Evolutionary conservation across 2,113 vertebrate species (phyloP).

Genomic region (Cryptotis parvus): DNA sequence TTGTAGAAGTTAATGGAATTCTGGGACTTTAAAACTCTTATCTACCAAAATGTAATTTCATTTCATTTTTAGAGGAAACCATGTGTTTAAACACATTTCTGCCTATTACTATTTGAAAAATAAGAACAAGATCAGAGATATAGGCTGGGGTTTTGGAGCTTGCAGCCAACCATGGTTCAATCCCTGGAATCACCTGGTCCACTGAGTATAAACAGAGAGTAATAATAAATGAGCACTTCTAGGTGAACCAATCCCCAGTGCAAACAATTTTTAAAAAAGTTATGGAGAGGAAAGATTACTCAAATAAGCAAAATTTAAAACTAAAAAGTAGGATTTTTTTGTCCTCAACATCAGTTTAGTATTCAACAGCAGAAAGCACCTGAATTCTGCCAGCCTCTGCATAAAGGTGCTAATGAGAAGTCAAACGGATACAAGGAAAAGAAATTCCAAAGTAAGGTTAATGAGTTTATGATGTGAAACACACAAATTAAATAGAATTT

Average conservation of each 20-base stretch:
- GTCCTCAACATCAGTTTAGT: neutral
- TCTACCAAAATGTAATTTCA: conserved; percentile 14
- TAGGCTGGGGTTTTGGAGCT: no score
- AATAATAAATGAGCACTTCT: no score
- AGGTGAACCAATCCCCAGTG: no score
- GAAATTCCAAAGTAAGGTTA: neutral
- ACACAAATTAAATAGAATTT: neutral
- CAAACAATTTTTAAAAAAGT: neutral
- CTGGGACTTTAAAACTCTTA: conserved; percentile 4
- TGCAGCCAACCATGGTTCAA: no score
- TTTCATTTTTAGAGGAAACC: neutral
- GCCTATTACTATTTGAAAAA: conserved; percentile 12
- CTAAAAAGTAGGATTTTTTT: neutral
- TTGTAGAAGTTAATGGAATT: neutral
- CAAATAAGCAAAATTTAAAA: no score
- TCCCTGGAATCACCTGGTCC: no score
- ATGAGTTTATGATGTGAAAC: neutral
- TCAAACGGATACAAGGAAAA: conserved; percentile 21
- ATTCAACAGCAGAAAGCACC: neutral
- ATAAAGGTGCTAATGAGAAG: neutral
- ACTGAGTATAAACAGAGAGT: no score
- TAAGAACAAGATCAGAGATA: conserved; percentile 1
- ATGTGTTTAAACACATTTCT: no score
- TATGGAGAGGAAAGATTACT: no score
- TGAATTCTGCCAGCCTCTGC: neutral